Percentiles rank a stretch among this genome's conserved stretches.
These are phyloP conservation scores for Conus ventricosus DNA, from an alignment of 1,140 invertebrate genomes.

Conservation along the genomic window DNA sequence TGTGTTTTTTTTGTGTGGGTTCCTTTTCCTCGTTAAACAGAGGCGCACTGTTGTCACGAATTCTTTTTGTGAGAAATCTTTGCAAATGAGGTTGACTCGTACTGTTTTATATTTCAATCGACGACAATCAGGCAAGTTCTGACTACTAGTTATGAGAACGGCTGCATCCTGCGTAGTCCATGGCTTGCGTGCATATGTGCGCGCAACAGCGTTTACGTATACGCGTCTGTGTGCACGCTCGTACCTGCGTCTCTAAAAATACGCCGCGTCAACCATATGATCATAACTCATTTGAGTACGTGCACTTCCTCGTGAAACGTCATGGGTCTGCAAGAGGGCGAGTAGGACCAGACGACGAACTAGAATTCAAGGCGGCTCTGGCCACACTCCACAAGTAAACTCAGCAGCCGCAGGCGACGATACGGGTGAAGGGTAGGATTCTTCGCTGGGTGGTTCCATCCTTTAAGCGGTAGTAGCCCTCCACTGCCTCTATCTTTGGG, in stretches of 20 bases:
- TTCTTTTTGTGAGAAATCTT: neutral
- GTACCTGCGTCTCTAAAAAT: too few relatives aligned
- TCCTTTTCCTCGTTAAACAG: neutral
- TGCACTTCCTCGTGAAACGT: neutral
- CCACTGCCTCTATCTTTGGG: neutral
- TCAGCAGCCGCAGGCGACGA: conserved; percentile 8
- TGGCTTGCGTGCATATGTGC: too few relatives aligned
- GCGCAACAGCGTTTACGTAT: too few relatives aligned
- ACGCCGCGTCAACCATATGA: too few relatives aligned
- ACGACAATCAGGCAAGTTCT: neutral
- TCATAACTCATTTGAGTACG: too few relatives aligned
- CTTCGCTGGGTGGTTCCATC: neutral
- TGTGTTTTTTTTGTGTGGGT: too few relatives aligned
- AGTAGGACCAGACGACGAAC: too few relatives aligned
- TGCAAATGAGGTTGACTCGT: neutral
- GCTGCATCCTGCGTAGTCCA: too few relatives aligned
- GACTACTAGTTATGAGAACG: too few relatives aligned
- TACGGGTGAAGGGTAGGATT: neutral
- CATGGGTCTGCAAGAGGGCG: too few relatives aligned
- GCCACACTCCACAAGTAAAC: neutral
- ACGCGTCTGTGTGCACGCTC: too few relatives aligned
- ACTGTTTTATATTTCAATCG: neutral
- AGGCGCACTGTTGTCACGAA: neutral
- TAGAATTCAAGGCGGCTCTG: neutral
- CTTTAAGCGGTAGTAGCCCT: neutral